Evolutionary conservation across 2,113 vertebrate species (phyloP).

Genomic region (Sceloporus undulatus): DNA sequence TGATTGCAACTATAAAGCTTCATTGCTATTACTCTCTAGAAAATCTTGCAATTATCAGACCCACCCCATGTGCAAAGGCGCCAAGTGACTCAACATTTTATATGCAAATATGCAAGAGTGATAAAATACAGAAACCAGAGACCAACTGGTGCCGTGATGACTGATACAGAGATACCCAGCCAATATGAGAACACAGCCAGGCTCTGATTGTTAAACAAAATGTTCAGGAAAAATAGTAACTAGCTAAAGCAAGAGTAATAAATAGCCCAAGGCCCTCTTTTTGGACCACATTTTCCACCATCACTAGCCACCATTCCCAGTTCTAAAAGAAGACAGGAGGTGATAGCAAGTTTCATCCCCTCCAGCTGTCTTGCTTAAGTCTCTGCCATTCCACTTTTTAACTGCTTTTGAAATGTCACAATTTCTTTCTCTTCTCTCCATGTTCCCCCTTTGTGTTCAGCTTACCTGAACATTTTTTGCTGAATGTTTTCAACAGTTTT

Average conservation of each 20-base stretch:
- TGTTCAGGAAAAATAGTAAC: too few relatives aligned
- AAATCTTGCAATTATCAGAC: neutral
- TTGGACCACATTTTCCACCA: neutral
- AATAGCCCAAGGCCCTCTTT: neutral
- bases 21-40: neutral
- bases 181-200: neutral
- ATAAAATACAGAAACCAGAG: neutral
- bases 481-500: too few relatives aligned
- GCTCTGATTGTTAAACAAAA: neutral
- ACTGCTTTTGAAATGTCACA: too few relatives aligned
- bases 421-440: too few relatives aligned
- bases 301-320: neutral
- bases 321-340: neutral
- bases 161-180: neutral
- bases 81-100: neutral
- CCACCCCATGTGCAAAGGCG: neutral
- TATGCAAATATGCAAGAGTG: neutral
- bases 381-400: too few relatives aligned
- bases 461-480: too few relatives aligned
- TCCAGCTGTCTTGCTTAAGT: too few relatives aligned
- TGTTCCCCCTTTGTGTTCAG: too few relatives aligned
- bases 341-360: too few relatives aligned
- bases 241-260: neutral
- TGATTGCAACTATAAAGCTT: constrained; percentile 3
- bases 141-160: neutral